phyloP scores from a whole-genome alignment of 2,797 vertebrate species.

The Hoplostethus mediterraneus region DNA sequence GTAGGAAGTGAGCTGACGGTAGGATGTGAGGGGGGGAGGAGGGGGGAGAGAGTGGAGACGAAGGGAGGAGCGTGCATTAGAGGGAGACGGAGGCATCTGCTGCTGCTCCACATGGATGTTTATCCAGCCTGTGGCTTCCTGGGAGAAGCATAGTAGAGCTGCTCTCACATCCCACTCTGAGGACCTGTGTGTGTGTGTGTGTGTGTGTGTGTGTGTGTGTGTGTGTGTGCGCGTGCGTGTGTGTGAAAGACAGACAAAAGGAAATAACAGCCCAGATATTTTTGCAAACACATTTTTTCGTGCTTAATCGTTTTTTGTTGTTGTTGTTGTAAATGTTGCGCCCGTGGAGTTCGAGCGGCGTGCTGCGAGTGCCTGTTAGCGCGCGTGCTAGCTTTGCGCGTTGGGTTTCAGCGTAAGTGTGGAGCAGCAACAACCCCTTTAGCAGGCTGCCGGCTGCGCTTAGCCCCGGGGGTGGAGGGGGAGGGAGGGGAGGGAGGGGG shows the following conservation, averaged over 20 bases:
- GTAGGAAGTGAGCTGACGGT: slow-evolving; percentile 51
- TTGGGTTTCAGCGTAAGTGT: slow-evolving; percentile 48
- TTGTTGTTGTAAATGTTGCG: slow-evolving; percentile 28
- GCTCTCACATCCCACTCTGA: slow-evolving; percentile 50
- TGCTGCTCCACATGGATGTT: slow-evolving; percentile 68
- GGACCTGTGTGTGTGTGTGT: slow-evolving; percentile 34
- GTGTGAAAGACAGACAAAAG: background rate
- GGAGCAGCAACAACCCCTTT: slow-evolving; percentile 54
- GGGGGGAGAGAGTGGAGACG: slow-evolving; percentile 36
- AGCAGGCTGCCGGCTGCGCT: slow-evolving; percentile 44
- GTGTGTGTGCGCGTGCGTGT: background rate
- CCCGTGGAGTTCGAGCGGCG: slow-evolving; percentile 27
- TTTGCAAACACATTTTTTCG: slow-evolving; percentile 12
- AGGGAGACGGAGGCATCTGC: slow-evolving; percentile 62
- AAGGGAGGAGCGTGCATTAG: slow-evolving; percentile 47
- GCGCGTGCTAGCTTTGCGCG: slow-evolving; percentile 50
- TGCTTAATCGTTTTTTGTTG: slow-evolving; percentile 26
- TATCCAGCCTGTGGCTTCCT: slow-evolving; percentile 72
- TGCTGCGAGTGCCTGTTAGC: slow-evolving; percentile 44
- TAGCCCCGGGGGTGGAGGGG: slow-evolving; percentile 43
- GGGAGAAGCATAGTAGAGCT: slow-evolving; percentile 58
- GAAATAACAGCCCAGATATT: slow-evolving; percentile 17
- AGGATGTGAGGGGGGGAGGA: slow-evolving; percentile 34
- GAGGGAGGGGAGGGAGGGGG: slow-evolving; percentile 40
- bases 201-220: slow-evolving; percentile 6